Evolutionary conservation across 92 coral and sea anemone species (phyloP), one percentile per base, ranked within the genome.

Genomic region (Palythoa grandis): DNA sequence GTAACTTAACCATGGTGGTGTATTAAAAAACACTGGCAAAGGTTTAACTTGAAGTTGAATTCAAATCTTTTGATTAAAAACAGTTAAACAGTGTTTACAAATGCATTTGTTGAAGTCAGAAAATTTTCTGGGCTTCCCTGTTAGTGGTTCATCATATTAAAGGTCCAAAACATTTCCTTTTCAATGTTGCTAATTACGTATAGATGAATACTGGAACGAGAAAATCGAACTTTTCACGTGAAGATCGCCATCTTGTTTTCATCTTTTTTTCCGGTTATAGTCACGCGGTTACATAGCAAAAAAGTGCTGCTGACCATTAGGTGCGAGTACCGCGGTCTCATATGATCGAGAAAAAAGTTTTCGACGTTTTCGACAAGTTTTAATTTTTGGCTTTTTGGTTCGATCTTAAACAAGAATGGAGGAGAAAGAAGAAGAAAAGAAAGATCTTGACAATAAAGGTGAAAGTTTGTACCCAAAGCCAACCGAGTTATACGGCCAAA

Each of bases 181-280:
- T 9, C 47, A 35, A 48, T 38, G 24, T 48, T 61, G 74, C 47
- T 7, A 20, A 22, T 79, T 17, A 52, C n/a, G 19, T 56, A 65
- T 35, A 7, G 66, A 43, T 43, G 50, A 43, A 43, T 43, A 1
- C 9, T 65, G 58, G 74, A 11, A 66, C 40, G 8, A 43, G 13
- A 65, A 39, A 65, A 65, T 79, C 19, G 10, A 52, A 54, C 25
- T 29, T 40, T 72, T 39, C 12, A 19, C 22, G 20, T 47, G 61
- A 23, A 47, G 47, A 8, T 38, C 74, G 85, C 85, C 85, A 80
- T 80, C 74, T 80, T 80, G 20, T 54, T 52, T 76, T 76, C 23
- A 7, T 74, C 60, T 11, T 11, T 38, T 19, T 54, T 66, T 66
- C 61, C 72, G 57, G 84, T 40, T 9, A 40, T 43, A 47, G 20